Conservation (phyloP, 2,113 vertebrate genomes). For the Macaca nemestrina region DNA sequence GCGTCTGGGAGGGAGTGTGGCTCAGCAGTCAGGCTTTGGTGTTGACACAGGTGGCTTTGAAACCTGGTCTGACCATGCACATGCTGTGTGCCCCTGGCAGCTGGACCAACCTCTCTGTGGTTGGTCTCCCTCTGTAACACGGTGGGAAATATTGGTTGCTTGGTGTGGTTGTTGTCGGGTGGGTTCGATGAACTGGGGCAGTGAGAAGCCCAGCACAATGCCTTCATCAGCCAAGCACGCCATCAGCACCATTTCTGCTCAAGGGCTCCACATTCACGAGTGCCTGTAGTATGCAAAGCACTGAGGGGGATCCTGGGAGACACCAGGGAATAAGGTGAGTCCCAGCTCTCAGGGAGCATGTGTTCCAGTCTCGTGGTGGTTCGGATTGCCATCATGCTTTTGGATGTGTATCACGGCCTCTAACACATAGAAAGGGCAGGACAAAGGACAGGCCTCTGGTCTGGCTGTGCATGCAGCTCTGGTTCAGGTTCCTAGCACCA, state of each 20-base stretch:
- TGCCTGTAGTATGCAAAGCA: accelerated
- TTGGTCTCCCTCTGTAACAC: neutral
- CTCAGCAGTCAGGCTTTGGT: neutral
- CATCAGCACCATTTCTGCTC: neutral
- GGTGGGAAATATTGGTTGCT: neutral
- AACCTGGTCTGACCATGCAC: neutral
- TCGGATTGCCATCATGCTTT: neutral
- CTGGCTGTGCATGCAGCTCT: neutral
- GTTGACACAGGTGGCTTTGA: neutral
- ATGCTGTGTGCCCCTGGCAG: neutral
- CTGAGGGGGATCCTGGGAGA: neutral
- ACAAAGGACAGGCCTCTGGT: neutral
- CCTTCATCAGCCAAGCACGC: neutral
- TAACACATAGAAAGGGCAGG: neutral
- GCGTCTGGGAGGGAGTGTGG: neutral
- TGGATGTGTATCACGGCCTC: accelerated
- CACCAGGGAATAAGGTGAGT: accelerated
- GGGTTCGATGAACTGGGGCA: no score
- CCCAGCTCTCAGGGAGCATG: accelerated
- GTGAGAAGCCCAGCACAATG: no score
- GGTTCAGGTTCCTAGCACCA: no score
- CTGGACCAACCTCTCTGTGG: neutral
- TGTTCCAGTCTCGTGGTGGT: accelerated
- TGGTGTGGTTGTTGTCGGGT: accelerated
- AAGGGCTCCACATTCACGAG: neutral